Conservation (phyloP, 2,888 invertebrate genomes). For the Hypselothyrea guttata region DNA sequence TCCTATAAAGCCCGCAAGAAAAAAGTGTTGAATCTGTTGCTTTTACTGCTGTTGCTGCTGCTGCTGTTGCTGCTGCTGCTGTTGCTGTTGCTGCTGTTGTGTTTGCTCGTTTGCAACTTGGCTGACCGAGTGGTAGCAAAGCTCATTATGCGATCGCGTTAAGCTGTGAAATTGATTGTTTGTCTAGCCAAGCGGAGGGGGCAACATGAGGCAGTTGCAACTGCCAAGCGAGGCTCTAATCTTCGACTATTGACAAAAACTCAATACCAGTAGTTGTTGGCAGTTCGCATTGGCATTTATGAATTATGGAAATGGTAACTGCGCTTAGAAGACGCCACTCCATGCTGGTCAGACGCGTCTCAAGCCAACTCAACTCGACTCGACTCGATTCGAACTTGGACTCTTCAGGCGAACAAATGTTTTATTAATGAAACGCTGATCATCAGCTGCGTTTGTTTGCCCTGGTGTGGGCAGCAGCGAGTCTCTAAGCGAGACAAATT, state of each 20-base stretch:
- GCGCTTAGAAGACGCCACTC: constrained; percentile 47
- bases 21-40: constrained; percentile 68
- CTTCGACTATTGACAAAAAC: constrained; percentile 75
- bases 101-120: constrained; percentile 62
- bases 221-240: constrained; percentile 58
- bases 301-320: constrained; percentile 70
- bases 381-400: background rate
- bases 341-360: constrained; percentile 34
- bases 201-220: constrained; percentile 9
- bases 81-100: too few relatives aligned
- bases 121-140: constrained; percentile 30
- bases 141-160: constrained; percentile 80
- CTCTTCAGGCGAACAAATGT: constrained; percentile 68
- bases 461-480: constrained; percentile 45
- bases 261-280: constrained; percentile 80
- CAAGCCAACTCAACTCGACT: background rate
- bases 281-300: constrained; percentile 74
- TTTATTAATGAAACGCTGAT: constrained; percentile 76
- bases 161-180: constrained; percentile 81
- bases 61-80: constrained; percentile 14
- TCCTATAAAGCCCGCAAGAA: constrained; percentile 25
- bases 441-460: constrained; percentile 35
- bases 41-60: constrained; percentile 25
- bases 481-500: constrained; percentile 75
- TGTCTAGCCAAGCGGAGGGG: constrained; percentile 43